Base-by-base conservation (phyloP, 2,888 invertebrate species). In the Poecilus cupreus region DNA sequence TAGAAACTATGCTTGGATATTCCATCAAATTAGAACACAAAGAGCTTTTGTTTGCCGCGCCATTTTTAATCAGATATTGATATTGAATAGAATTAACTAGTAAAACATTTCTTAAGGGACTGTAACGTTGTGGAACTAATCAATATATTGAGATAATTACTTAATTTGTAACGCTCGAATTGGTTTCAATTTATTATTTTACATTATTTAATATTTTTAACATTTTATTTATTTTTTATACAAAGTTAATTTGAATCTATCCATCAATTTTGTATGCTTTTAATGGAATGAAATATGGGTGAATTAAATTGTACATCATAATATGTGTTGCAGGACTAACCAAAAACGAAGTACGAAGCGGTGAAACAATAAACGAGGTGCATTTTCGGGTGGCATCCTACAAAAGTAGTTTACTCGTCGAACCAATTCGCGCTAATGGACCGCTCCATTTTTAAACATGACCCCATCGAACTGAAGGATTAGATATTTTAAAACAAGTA, bases 341-440 rank as follows among this genome's bases (percentile, higher is more conserved):
- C 2, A 32, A 32, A 32, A 70, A 70, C 16, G 20, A 39, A 37
- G 43, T 39, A 16, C 13, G 32, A 32, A 13, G 39, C 18, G 70
- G n/a, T 11, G 43, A 43, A 43, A 43, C 43, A 43, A 43, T 43
- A 43, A 1, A 10, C 32, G 32, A 1, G 13, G 43, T 8, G 10
- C 43, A 5, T 5, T 43, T 43, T 43, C n/a, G 43, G n/a, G 10
- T 43, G 43, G 11, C 43, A 43, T 11, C 43, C 11, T 10, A 43
- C 13, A n/a, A 43, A 43, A 32, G 43, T 43, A 43, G 43, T 43
- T 43, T 43, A 11, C 43, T 43, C 43, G 68, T 32, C 13, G 13
- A 70, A 70, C 70, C 70, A 70, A 70, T 70, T 70, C 70, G 18
- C 43, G 43, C 70, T 70, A 70, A 70, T 70, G 70, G 70, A 70